Conservation (phyloP, 2,888 invertebrate genomes). For the Zhuqinia jingwanae region DNA sequence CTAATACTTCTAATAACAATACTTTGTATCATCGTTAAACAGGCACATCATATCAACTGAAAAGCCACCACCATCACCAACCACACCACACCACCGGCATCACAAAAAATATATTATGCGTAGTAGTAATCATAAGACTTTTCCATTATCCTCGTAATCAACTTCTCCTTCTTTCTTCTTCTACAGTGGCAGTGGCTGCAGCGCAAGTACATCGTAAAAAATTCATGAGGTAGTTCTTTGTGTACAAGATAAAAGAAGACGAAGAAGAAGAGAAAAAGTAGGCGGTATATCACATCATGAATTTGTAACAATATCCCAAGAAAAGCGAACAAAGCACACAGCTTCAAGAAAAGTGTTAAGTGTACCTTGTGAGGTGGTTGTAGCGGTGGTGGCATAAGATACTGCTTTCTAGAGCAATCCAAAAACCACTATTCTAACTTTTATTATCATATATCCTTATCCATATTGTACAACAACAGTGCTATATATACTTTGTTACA, state of each 20-base stretch:
- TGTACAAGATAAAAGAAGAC: neutral
- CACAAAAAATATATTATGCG: no score
- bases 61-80: slow-evolving; percentile 14
- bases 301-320: slow-evolving; percentile 34
- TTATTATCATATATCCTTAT: neutral
- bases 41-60: slow-evolving; percentile 18
- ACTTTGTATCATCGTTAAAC: slow-evolving; percentile 4
- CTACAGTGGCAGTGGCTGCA: no score
- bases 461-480: neutral
- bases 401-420: no score
- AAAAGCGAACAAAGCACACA: neutral
- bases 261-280: neutral
- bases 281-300: slow-evolving; percentile 49
- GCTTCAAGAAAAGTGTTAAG: no score
- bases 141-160: neutral
- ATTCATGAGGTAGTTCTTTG: slow-evolving; percentile 23
- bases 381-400: no score
- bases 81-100: no score
- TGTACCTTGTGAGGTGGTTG: no score
- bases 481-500: neutral
- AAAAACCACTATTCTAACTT: no score
- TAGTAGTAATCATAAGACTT: no score
- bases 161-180: no score
- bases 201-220: slow-evolving; percentile 4
- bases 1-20: neutral